A percentile compares a stretch with the other conserved stretches of the same genome.
phyloP scores from a whole-genome alignment of 2,113 vertebrate species.

The Oncorhynchus mykiss region DNA sequence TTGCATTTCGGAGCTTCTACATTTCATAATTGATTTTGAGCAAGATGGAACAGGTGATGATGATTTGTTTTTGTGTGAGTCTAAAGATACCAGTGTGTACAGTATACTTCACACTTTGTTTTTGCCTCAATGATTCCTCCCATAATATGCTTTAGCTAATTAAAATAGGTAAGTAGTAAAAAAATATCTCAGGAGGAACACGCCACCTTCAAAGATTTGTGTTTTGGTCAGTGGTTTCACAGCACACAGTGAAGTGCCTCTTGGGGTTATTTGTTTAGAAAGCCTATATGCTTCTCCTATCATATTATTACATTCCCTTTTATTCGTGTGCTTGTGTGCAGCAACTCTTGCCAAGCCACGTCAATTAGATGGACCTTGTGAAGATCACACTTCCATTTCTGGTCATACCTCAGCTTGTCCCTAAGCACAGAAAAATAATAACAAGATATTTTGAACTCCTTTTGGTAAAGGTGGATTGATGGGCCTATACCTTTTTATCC shows the following conservation, averaged over 20 bases:
- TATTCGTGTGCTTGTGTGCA: neutral
- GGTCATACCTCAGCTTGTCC: constrained; percentile 12
- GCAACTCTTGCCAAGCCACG: neutral
- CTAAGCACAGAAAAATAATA: neutral
- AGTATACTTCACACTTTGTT: constrained; percentile 17
- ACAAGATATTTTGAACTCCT: neutral
- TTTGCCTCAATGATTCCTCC: neutral
- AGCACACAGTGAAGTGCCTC: neutral
- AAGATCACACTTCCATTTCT: constrained; percentile 56
- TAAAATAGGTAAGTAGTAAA: too few species aligned
- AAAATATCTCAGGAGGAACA: neutral
- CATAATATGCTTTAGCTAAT: neutral
- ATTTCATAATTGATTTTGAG: constrained; percentile 36
- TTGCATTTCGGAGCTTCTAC: constrained; percentile 11
- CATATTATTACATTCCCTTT: neutral
- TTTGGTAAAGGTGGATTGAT: neutral
- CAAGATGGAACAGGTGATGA: constrained; percentile 19
- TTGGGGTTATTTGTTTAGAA: neutral
- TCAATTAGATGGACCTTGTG: constrained; percentile 45
- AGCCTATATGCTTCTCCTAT: constrained; percentile 17
- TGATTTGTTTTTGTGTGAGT: constrained; percentile 19
- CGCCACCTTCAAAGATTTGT: neutral
- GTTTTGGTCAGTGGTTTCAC: neutral
- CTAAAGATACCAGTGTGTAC: constrained; percentile 5
- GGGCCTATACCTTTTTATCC: neutral